Evolutionary conservation across 2,888 invertebrate genomes (phyloP), one percentile per base, ranked within the genome.

Genomic region (Tipula lateralis): DNA sequence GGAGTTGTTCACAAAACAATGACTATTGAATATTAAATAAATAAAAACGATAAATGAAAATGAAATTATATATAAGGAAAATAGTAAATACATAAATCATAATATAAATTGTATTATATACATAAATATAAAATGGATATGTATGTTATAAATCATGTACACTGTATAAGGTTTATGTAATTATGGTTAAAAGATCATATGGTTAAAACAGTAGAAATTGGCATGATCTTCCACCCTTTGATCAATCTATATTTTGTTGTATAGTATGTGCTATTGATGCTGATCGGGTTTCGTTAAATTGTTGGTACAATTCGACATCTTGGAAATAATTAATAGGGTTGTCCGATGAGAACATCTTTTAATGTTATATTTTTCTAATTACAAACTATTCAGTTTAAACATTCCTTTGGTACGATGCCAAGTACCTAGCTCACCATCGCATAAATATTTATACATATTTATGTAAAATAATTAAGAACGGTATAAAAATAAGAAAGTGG

Each of bases 131-230:
- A 66, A 66, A 66, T 66, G 24, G 24, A 66, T 66, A 66, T 66
- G 66, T 24, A 66, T 19, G 66, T 66, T 66, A 66, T 66, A 66
- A 66, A 66, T 66, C 66, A 66, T 66, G 66, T 66, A 66, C 66
- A 24, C 66, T 50, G n/a, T n/a, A 66, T 66, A 66, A 66, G 66
- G 7, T 66, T 66, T 66, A 66, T 66, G 66, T 66, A 66, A 66
- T 66, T 66, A 66, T 66, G 66, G 66, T 66, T 66, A 66, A 66
- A 66, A 66, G 66, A 66, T 66, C 66, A 66, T 66, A 24, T 66
- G 66, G 66, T 66, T 9, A 66, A 66, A 66, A 66, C 66, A 66
- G 66, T 66, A 66, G 66, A 66, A 66, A 66, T 66, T 66, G 19
- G 66, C 66, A 66, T 66, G 66, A 66, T 66, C 66, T 66, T 66